Evolutionary conservation across 1,140 invertebrate genomes (phyloP).

Genomic region (Drosophila funebris): DNA sequence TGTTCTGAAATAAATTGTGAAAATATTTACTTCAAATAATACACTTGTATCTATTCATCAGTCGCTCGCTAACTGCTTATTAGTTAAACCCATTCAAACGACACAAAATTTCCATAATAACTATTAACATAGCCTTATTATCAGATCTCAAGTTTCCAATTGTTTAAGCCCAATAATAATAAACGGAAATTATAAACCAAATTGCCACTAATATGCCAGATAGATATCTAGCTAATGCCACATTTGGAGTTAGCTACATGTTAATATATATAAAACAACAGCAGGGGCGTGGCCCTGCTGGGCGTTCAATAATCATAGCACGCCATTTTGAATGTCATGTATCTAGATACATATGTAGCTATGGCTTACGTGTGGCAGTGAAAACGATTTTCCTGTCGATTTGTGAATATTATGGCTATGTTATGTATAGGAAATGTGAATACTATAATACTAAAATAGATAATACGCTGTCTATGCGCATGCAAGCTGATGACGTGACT

Average conservation of each 20-base stretch:
- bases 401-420: background rate
- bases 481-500: constrained; percentile 58
- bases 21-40: background rate
- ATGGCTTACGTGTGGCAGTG: constrained; percentile 1
- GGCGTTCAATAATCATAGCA: constrained; percentile 49
- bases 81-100: constrained; percentile 1
- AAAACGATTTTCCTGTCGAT: background rate
- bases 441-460: constrained; percentile 21
- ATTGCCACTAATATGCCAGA: constrained; percentile 63
- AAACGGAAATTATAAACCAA: constrained; percentile 31
- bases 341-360: background rate
- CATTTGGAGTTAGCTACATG: constrained; percentile 10
- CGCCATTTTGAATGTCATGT: constrained; percentile 62
- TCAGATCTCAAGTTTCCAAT: background rate
- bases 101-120: constrained; percentile 28
- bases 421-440: constrained; percentile 1
- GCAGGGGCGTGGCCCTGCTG: constrained; percentile 41
- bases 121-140: background rate
- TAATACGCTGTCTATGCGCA: constrained; percentile 27
- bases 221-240: constrained; percentile 51
- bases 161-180: constrained; percentile 6
- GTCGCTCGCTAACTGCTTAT: constrained; percentile 18
- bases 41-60: background rate
- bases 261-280: constrained; percentile 6
- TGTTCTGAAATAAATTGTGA: background rate